Evolutionary conservation across 2,797 vertebrate species (phyloP).

Genomic region (Jordanella pulchra): DNA sequence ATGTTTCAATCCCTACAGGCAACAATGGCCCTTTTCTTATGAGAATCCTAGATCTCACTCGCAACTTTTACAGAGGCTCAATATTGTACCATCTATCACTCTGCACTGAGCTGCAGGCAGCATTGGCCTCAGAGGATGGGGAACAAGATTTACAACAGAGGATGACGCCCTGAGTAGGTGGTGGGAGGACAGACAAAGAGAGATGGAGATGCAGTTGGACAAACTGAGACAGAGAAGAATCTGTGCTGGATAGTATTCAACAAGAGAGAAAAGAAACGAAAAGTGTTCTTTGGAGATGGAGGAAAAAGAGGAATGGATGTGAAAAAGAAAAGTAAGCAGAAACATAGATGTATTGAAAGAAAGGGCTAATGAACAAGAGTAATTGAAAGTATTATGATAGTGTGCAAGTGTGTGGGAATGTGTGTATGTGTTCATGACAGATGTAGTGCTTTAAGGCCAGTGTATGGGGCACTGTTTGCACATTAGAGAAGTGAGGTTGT

Average conservation of each 20-base stretch:
- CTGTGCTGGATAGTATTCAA: constrained; percentile 2
- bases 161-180: constrained; percentile 51
- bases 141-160: constrained; percentile 68
- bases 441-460: constrained; percentile 63
- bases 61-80: constrained; percentile 61
- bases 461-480: constrained; percentile 46
- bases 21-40: constrained; percentile 61
- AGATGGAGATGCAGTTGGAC: constrained; percentile 42
- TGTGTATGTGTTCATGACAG: constrained; percentile 36
- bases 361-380: constrained; percentile 64
- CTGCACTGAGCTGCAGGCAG: constrained; percentile 68
- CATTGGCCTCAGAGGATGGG: constrained; percentile 57
- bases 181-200: constrained; percentile 39
- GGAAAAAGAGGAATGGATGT: constrained; percentile 24
- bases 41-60: constrained; percentile 74
- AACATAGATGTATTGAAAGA: constrained; percentile 55
- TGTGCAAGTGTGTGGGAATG: constrained; percentile 17
- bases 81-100: constrained; percentile 79
- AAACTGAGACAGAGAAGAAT: constrained; percentile 17
- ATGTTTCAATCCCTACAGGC: constrained; percentile 64
- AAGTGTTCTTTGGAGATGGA: constrained; percentile 18
- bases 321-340: constrained; percentile 32
- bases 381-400: constrained; percentile 54
- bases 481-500: constrained; percentile 62
- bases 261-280: constrained; percentile 11